Percentiles rank a stretch among this genome's conserved stretches.
These are phyloP conservation scores for Pseudomyrmex gracilis DNA, from an alignment of 1,140 invertebrate genomes.

Conservation along the genomic window DNA sequence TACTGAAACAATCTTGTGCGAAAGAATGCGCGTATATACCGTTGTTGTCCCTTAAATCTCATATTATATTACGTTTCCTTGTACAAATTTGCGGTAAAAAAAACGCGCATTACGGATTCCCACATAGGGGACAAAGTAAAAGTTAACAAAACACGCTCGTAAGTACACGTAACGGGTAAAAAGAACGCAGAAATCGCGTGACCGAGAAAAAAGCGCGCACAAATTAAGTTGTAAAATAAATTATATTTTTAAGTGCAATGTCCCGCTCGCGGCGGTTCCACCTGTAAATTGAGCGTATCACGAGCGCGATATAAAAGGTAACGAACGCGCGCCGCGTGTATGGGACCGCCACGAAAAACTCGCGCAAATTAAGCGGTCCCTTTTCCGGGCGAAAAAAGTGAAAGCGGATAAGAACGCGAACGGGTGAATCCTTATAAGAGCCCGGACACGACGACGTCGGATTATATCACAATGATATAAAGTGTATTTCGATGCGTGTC, in stretches of 20 bases:
- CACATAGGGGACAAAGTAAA: background rate
- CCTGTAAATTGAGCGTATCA: conserved; percentile 50
- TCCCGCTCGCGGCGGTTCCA: background rate
- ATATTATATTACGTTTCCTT: conserved; percentile 34
- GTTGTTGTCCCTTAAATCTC: background rate
- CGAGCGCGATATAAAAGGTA: conserved; percentile 57
- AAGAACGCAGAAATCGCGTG: background rate
- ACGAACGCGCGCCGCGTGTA: background rate
- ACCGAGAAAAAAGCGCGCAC: background rate
- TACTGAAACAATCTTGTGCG: conserved; percentile 27
- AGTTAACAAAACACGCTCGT: conserved; percentile 4
- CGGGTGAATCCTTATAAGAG: conserved; percentile 71
- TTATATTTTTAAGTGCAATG: conserved; percentile 54
- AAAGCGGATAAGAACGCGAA: conserved; percentile 61
- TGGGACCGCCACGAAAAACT: conserved; percentile 8
- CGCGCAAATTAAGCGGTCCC: conserved; percentile 51
- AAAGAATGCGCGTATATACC: no score
- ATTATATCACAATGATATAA: conserved; percentile 69
- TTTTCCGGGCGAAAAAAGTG: conserved; percentile 68
- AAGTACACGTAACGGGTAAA: background rate
- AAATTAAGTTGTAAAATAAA: conserved; percentile 45
- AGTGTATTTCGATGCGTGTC: conserved; percentile 69
- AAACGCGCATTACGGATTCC: background rate
- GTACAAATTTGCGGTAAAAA: no score
- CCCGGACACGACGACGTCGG: conserved; percentile 30